phyloP scores from a whole-genome alignment of 2,113 vertebrate genomes.

The Paramisgurnus dabryanus region DNA sequence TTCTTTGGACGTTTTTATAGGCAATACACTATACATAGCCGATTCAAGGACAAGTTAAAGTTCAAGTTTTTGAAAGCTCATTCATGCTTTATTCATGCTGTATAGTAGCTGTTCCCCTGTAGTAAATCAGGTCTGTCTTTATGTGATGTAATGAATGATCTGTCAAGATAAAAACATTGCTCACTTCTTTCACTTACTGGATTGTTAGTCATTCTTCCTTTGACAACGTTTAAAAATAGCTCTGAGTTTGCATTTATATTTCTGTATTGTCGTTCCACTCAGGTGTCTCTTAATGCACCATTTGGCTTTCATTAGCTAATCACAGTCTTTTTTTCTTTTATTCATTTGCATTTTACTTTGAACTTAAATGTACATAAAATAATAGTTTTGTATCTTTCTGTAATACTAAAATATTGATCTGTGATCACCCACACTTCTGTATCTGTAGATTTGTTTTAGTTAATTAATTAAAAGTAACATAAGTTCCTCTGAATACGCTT shows the following conservation, averaged over 20 bases:
- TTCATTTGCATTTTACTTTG: background rate
- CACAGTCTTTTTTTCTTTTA: too few species aligned
- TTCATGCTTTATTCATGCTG: background rate
- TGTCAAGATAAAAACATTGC: conserved; percentile 17
- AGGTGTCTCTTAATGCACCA: background rate
- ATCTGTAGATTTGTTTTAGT: too few species aligned
- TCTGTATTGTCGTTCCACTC: background rate
- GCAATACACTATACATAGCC: too few species aligned
- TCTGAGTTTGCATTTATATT: conserved; percentile 20
- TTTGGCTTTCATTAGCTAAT: background rate
- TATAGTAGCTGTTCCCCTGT: background rate
- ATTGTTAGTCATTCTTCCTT: conserved; percentile 23
- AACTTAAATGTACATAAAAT: background rate
- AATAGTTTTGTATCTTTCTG: too few species aligned
- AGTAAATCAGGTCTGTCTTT: background rate
- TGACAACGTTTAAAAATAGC: conserved; percentile 15
- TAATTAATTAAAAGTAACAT: too few species aligned
- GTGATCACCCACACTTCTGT: too few species aligned
- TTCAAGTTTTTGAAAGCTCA: background rate
- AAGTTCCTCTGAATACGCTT: too few species aligned
- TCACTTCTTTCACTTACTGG: conserved; percentile 15
- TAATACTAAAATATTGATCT: too few species aligned
- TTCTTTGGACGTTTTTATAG: too few species aligned
- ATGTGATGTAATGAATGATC: conserved; percentile 4
- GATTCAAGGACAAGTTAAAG: background rate